These are phyloP conservation scores for Chesias legatella DNA, from an alignment of 2,888 invertebrate species.

Conservation along the genomic window DNA sequence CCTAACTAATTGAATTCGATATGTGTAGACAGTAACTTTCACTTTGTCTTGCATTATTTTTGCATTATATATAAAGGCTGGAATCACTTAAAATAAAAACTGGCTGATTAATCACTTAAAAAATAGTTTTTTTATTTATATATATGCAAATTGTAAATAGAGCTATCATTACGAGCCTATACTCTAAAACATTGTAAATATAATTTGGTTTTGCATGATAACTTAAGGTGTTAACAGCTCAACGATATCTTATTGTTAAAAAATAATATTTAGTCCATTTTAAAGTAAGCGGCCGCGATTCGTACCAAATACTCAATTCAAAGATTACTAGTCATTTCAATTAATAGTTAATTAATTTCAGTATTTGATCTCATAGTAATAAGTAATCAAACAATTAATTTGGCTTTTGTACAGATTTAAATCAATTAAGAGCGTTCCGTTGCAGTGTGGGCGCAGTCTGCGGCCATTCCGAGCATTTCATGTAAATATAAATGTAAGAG, in stretches of 20 bases:
- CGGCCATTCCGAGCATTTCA: constrained; percentile 67
- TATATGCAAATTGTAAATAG: constrained; percentile 18
- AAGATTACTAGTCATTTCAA: constrained; percentile 43
- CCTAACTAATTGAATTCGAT: no score
- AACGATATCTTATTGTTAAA: constrained; percentile 67
- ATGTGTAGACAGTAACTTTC: no score
- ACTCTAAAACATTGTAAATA: constrained; percentile 63
- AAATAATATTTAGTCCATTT: constrained; percentile 30
- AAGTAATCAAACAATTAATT: constrained; percentile 39
- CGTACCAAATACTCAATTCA: constrained; percentile 32
- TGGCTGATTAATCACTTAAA: no score
- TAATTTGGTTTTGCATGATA: constrained; percentile 62
- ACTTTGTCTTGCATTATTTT: no score
- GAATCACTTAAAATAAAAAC: no score
- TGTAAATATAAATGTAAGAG: constrained; percentile 74
- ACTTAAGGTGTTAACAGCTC: constrained; percentile 70
- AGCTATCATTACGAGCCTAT: constrained; percentile 38
- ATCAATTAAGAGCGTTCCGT: constrained; percentile 58
- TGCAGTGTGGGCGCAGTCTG: constrained; percentile 37
- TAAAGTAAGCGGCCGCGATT: constrained; percentile 18
- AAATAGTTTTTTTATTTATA: no score
- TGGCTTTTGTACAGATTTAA: constrained; percentile 51
- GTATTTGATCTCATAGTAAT: constrained; percentile 40
- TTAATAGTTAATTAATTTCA: constrained; percentile 24
- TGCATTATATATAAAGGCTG: no score